phyloP scores from a whole-genome alignment of 1,140 invertebrate genomes.

The Armadillidium nasatum region DNA sequence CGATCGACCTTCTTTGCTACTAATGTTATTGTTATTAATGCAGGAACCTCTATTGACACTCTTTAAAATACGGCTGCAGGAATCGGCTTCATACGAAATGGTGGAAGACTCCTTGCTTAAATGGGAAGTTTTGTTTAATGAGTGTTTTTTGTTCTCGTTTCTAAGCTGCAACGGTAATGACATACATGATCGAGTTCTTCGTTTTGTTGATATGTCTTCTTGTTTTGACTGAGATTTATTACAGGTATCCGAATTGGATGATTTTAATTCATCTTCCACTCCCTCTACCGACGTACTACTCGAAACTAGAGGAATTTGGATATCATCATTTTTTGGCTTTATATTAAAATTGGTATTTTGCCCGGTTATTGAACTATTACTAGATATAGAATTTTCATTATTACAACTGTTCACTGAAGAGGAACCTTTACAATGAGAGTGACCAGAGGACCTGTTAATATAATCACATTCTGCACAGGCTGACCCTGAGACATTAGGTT shows the following conservation, averaged over 20 bases:
- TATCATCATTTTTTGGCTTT: conserved; percentile 38
- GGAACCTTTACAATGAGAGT: neutral
- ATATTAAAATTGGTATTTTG: conserved; percentile 5
- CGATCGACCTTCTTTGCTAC: conserved; percentile 22
- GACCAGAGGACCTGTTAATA: conserved; percentile 16
- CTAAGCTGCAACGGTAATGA: neutral
- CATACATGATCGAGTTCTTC: neutral
- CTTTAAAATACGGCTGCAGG: conserved; percentile 25
- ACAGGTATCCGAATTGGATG: conserved; percentile 1
- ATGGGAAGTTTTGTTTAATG: neutral
- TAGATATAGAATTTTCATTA: neutral
- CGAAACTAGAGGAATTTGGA: conserved; percentile 44
- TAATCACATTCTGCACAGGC: conserved; percentile 25
- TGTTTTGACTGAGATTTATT: neutral
- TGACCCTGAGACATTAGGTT: neutral
- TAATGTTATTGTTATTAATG: conserved; percentile 29
- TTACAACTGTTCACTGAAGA: neutral
- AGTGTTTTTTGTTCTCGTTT: neutral
- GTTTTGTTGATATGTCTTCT: neutral
- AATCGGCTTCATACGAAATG: neutral
- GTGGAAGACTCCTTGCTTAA: neutral
- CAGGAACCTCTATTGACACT: conserved; percentile 29
- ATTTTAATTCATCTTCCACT: conserved; percentile 26
- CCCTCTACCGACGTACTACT: conserved; percentile 39
- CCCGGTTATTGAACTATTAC: conserved; percentile 3